phyloP scores from a whole-genome alignment of 2,888 invertebrate species.

The Leistus spinibarbis region DNA sequence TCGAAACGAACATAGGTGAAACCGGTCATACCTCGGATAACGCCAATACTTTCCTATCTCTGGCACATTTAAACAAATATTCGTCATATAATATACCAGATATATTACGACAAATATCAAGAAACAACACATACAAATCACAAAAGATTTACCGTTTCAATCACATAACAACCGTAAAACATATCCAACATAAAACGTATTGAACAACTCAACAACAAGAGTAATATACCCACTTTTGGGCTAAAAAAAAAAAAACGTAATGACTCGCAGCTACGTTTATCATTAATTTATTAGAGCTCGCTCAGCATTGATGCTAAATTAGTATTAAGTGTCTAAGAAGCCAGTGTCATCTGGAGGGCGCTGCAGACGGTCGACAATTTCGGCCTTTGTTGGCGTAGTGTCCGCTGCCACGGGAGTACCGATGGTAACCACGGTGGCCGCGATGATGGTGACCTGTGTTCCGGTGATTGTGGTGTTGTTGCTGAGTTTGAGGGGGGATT shows the following conservation, averaged over 20 bases:
- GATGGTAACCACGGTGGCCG: constrained; percentile 25
- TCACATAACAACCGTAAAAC: constrained; percentile 4
- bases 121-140: background rate
- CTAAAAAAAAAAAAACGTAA: no score
- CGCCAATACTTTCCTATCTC: background rate
- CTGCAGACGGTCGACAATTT: constrained; percentile 16
- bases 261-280: background rate
- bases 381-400: constrained; percentile 14
- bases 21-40: background rate
- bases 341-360: constrained; percentile 37
- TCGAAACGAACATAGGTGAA: no score
- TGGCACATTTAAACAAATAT: background rate
- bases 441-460: constrained; percentile 7
- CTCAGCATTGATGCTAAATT: constrained; percentile 15
- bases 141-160: background rate
- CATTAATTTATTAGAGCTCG: background rate
- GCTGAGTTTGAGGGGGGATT: background rate
- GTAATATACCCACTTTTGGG: no score
- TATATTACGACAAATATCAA: background rate
- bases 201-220: background rate
- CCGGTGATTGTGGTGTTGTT: background rate
- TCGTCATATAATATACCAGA: background rate
- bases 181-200: background rate
- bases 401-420: constrained; percentile 15
- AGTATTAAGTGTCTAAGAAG: constrained; percentile 14